Base-by-base conservation (phyloP, 2,797 vertebrate genomes). In the Synanceia verrucosa region DNA sequence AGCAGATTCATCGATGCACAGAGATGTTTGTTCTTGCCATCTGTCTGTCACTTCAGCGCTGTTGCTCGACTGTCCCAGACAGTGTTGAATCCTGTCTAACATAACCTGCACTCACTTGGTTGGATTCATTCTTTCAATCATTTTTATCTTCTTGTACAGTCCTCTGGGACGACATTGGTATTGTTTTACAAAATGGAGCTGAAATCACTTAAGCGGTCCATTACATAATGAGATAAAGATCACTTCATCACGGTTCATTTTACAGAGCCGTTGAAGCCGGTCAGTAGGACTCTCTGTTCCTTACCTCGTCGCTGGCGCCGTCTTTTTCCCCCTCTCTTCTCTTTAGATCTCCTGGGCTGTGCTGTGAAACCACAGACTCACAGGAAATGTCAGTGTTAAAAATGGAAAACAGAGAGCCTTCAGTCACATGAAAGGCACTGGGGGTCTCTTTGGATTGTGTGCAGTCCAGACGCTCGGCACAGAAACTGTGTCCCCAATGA, bases 311-410 rank as follows among this genome's bases (percentile, higher is more conserved):
- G 67, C 69, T 52, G 34, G 71, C 34, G 21, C 56, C 3, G 2
- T 62, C 70, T 43, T 50, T 69, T 33, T 7, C 48, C 9, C 0
- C 56, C 57, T 52, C 39, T 37, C 43, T 12, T 62, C 47, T 69
- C 73, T 83, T 91, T 64, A 88, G 85, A 92, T 86, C 83, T 88
- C 71, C 47, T 26, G 51, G 65, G 76, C 63, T 37, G 68, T 74
- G 77, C 56, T 81, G 79, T 88, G 82, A 86, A 91, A 91, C 85
- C 83, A 79, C 76, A 78, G 81, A 83, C 80, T 86, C 80, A 67
- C 70, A 83, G 69, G 80, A 93, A 93, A 94, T 93, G 91, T 92
- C 91, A 93, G 74, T 68, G 79, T 89, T 89, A 93, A 91, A 94
- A 93, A 89, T 87, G 87, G 80, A 86, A 89, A 87, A 74, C 70